Base-by-base conservation (phyloP, 2,888 invertebrate genomes). In the Timema podura region DNA sequence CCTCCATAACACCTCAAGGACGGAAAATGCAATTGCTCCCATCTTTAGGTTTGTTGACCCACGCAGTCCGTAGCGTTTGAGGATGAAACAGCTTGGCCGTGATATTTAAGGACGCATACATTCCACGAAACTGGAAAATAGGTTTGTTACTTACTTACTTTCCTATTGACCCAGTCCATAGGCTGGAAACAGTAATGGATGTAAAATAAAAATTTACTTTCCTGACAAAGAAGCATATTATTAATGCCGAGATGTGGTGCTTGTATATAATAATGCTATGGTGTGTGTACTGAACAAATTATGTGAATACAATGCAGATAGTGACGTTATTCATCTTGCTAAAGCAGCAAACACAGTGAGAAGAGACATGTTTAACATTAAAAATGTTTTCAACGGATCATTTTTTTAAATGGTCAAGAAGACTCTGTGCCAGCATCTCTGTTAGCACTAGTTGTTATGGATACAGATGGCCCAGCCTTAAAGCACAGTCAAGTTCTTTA, bases 321-420 rank as follows among this genome's bases (percentile, higher is more conserved):
- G 57, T 57, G 9, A 8, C 30, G 13, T n/a, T 49, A 3, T 30
- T 30, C 1, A 30, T 30, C 30, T 30, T 30, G 3, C 13, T 57
- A 57, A 57, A 57, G n/a, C 57, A 57, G n/a, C 57, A 57, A 57
- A 57, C n/a, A n/a, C 30, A 57, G 57, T 57, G 13, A 57, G 57
- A 57, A 57, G 57, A 13, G 57, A 57, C n/a, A 57, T 57, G 16
- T 57, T 57, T 5, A n/a, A 57, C 10, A n/a, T n/a, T 30, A 30
- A 57, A 57, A 57, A 9, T 16, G 2, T 5, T 13, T 57, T 57
- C 57, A 57, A 57, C 15, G 57, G 57, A 57, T 57, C 57, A 57
- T n/a, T 57, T 57, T 30, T 1, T 9, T 3, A 57, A n/a, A 11
- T 0, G 15, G 57, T 57, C 57, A n/a, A 30, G 15, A 13, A 57